These are phyloP conservation scores for Oreonectes daqikongensis DNA, from an alignment of 2,797 vertebrate genomes.

Conservation along the genomic window DNA sequence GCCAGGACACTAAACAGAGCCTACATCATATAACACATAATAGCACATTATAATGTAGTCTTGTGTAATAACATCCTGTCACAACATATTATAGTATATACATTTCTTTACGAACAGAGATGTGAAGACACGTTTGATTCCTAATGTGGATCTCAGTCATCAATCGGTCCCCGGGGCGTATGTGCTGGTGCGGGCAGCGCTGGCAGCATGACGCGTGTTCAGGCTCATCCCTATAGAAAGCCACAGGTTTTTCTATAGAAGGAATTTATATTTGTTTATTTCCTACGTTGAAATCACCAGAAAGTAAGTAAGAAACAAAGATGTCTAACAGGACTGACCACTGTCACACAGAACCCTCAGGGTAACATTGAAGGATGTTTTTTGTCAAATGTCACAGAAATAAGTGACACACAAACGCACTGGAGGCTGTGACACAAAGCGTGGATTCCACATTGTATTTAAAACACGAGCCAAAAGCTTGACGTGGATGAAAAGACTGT, in stretches of 20 bases:
- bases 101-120: conserved; percentile 6
- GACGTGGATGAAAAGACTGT: background rate
- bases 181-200: conserved; percentile 4
- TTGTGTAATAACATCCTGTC: conserved; percentile 11
- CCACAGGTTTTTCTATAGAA: background rate
- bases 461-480: background rate
- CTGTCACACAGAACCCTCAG: background rate
- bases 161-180: background rate
- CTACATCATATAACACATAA: background rate
- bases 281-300: background rate
- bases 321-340: conserved; percentile 7
- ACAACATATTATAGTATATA: background rate
- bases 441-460: background rate
- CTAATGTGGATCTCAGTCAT: conserved; percentile 2
- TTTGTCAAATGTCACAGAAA: background rate
- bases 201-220: conserved; percentile 17
- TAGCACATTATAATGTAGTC: background rate
- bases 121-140: conserved; percentile 27
- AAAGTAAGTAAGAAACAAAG: conserved; percentile 6
- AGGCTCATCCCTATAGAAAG: conserved; percentile 20
- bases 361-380: background rate
- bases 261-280: background rate
- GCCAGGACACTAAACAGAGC: background rate
- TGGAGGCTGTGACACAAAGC: background rate
- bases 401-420: background rate